Evolutionary conservation across 2,113 vertebrate genomes (phyloP).

Genomic region (Mohoua ochrocephala): DNA sequence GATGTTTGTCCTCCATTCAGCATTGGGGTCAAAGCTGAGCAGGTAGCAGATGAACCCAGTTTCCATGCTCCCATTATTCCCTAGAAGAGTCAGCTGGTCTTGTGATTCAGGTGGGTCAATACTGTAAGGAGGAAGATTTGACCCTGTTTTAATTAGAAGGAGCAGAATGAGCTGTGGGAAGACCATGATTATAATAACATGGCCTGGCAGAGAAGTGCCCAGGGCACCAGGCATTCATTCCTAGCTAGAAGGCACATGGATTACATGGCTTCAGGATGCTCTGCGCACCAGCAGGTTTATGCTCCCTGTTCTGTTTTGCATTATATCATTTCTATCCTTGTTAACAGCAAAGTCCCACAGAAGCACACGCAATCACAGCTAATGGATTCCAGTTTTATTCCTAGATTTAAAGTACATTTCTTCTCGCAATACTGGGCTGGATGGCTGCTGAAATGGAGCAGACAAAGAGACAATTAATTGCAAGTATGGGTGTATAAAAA

Average conservation of each 20-base stretch:
- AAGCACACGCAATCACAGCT: neutral
- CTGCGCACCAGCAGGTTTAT: neutral
- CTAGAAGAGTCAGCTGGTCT: neutral
- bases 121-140: neutral
- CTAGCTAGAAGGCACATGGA: neutral
- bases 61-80: neutral
- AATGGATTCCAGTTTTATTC: constrained; percentile 47
- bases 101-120: neutral
- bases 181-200: neutral
- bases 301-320: constrained; percentile 2
- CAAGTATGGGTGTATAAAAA: constrained; percentile 36
- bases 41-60: neutral
- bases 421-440: neutral
- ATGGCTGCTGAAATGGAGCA: constrained; percentile 36
- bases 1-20: neutral
- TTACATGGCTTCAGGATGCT: neutral
- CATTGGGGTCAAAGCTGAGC: neutral
- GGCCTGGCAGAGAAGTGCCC: neutral
- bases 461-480: constrained; percentile 49
- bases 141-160: neutral
- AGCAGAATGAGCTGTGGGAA: neutral
- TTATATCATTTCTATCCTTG: constrained; percentile 35
- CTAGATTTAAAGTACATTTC: neutral
- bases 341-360: constrained; percentile 23
- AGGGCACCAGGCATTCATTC: neutral